phyloP scores from a whole-genome alignment of 2,888 invertebrate genomes.

The Acanthosepion pharaonis region DNA sequence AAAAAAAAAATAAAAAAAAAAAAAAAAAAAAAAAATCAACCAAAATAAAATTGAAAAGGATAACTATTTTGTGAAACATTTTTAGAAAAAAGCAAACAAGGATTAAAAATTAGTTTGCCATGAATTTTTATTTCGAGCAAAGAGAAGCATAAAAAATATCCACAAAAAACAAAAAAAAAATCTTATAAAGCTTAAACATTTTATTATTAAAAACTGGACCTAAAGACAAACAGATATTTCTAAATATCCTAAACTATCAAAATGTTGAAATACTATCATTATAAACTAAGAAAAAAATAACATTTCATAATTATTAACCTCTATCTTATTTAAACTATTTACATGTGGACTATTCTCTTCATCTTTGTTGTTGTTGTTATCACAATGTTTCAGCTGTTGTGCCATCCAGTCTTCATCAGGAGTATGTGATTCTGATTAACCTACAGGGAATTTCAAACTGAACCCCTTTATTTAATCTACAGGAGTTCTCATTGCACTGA shows the following conservation, averaged over 20 bases:
- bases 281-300: neutral
- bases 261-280: neutral
- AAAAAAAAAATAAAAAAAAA: neutral
- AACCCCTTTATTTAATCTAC: too few species aligned
- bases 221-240: neutral
- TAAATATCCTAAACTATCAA: neutral
- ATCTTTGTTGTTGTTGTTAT: too few species aligned
- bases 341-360: too few species aligned
- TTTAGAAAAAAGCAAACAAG: neutral
- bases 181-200: neutral
- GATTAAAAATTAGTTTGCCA: neutral
- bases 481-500: too few species aligned
- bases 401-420: too few species aligned
- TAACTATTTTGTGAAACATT: conserved; percentile 1
- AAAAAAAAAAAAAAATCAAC: neutral
- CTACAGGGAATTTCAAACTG: too few species aligned
- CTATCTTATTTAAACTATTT: too few species aligned
- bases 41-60: neutral
- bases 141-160: neutral
- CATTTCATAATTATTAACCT: neutral
- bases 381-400: too few species aligned
- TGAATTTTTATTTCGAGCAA: neutral
- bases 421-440: too few species aligned
- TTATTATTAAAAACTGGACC: neutral
- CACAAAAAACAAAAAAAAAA: neutral